These are phyloP conservation scores for Pterophyllum scalare DNA, from an alignment of 2,113 vertebrate species.

Conservation along the genomic window DNA sequence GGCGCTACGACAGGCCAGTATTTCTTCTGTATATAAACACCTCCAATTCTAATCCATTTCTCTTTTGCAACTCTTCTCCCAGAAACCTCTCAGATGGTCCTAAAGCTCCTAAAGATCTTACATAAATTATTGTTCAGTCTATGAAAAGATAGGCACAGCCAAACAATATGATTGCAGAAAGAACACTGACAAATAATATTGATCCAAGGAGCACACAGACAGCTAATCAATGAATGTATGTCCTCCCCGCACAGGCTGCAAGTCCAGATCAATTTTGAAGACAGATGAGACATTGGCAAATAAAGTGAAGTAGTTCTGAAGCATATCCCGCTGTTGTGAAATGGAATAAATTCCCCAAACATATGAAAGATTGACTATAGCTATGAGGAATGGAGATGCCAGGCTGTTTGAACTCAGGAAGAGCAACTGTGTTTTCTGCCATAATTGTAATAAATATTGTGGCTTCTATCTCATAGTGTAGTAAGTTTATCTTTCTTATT, in stretches of 20 bases:
- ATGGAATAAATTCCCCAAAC: constrained; percentile 65
- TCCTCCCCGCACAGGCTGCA: constrained; percentile 72
- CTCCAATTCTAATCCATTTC: neutral
- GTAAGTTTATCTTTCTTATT: constrained; percentile 39
- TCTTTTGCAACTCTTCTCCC: neutral
- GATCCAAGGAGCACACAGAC: constrained; percentile 76
- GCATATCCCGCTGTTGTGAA: constrained; percentile 59
- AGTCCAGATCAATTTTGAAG: constrained; percentile 77
- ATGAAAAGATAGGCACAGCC: constrained; percentile 63
- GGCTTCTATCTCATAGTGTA: constrained; percentile 12
- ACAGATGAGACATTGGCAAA: constrained; percentile 77
- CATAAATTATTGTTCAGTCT: constrained; percentile 67
- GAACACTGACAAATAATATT: constrained; percentile 81
- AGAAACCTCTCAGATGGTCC: neutral
- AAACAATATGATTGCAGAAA: constrained; percentile 79
- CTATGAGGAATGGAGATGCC: constrained; percentile 43
- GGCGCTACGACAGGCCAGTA: neutral
- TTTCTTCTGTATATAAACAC: neutral
- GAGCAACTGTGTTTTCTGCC: constrained; percentile 43
- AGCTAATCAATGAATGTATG: constrained; percentile 80
- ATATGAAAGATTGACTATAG: constrained; percentile 48
- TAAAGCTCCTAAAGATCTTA: constrained; percentile 2
- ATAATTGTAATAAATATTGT: constrained; percentile 49
- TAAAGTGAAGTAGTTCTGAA: constrained; percentile 72
- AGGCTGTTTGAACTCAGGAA: constrained; percentile 34